phyloP scores from a whole-genome alignment of 1,140 invertebrate species.

The Aphaenogaster rudis region DNA sequence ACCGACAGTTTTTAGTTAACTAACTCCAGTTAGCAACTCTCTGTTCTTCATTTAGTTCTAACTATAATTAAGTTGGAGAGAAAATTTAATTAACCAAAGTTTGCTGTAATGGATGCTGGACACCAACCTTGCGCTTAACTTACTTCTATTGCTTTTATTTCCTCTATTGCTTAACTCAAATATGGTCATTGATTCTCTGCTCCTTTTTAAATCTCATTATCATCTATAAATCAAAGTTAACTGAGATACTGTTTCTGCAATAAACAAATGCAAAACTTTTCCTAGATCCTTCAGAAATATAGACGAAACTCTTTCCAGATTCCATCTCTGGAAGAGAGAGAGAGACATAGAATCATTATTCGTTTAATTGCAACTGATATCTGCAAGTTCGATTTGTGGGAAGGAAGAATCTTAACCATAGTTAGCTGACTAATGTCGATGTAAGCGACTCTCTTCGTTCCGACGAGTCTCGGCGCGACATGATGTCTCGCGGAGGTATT shows the following conservation, averaged over 20 bases:
- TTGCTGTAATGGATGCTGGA: not conserved
- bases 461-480: slow-evolving; percentile 9
- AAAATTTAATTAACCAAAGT: not conserved
- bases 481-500: slow-evolving; percentile 41
- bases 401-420: slow-evolving; percentile 8
- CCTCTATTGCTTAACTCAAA: slow-evolving; percentile 1
- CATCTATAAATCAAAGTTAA: slow-evolving; percentile 20
- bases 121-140: not conserved
- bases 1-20: not conserved
- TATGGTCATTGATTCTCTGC: not conserved
- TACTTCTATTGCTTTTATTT: not conserved
- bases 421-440: slow-evolving; percentile 9
- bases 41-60: not conserved
- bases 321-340: not conserved
- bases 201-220: not conserved
- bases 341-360: not conserved
- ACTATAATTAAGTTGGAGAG: slow-evolving; percentile 1
- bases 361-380: not conserved
- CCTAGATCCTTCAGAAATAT: not conserved
- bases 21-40: slow-evolving; percentile 13
- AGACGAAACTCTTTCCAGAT: not conserved
- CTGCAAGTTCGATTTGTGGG: not conserved
- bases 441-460: slow-evolving; percentile 34
- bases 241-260: not conserved
- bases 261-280: not conserved